A percentile compares a stretch with the other conserved stretches of the same genome.
These are phyloP conservation scores for Catostomus latipinnis DNA, from an alignment of 2,797 vertebrate genomes.

Conservation along the genomic window DNA sequence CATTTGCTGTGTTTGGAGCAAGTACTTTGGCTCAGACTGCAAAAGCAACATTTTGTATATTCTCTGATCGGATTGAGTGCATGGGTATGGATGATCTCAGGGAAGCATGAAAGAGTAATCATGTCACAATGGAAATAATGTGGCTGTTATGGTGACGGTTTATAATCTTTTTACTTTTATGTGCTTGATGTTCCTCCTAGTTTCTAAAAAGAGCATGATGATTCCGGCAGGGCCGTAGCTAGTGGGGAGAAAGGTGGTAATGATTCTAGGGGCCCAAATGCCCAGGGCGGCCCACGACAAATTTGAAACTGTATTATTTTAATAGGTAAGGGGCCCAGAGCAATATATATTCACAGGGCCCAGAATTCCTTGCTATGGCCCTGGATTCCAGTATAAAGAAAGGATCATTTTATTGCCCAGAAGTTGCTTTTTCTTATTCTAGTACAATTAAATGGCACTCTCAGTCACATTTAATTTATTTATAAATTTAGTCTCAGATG, in stretches of 20 bases:
- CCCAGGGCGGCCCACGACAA: too few relatives aligned
- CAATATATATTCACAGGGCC: too few relatives aligned
- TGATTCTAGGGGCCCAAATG: too few relatives aligned
- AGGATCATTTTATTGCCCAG: neutral
- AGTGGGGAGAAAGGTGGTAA: too few relatives aligned
- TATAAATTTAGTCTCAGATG: neutral
- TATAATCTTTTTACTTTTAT: neutral
- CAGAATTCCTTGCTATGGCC: too few relatives aligned
- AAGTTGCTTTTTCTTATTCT: neutral
- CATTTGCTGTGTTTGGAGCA: slow-evolving; percentile 16
- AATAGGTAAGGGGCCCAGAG: too few relatives aligned
- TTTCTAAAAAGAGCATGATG: neutral
- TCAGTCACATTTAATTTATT: neutral
- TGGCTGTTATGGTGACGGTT: neutral
- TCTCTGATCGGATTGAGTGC: neutral
- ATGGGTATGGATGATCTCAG: neutral
- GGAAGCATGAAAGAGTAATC: neutral
- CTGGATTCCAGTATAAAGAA: too few relatives aligned
- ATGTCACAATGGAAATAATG: neutral
- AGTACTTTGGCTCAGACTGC: slow-evolving; percentile 1
- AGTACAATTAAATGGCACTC: neutral
- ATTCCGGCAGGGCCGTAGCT: too few relatives aligned
- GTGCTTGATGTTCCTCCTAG: neutral
- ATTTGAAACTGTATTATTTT: too few relatives aligned
- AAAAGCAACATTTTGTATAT: neutral